These are phyloP conservation scores for Pelmatolapia mariae DNA, from an alignment of 2,113 vertebrate species.

Conservation along the genomic window DNA sequence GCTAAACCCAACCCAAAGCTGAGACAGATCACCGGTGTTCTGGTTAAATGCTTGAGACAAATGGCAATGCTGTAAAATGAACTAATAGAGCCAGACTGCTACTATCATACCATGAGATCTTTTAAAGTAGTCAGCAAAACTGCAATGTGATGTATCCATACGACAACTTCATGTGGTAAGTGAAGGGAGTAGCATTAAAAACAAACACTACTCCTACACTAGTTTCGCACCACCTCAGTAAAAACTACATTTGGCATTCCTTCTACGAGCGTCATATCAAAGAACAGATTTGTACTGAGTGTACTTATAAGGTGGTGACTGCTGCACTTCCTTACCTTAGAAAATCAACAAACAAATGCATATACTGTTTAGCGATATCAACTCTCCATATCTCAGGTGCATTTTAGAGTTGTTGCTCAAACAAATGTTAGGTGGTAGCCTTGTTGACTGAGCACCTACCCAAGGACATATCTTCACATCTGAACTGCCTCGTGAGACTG, in stretches of 20 bases:
- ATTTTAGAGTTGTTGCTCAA: not conserved
- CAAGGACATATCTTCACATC: not conserved
- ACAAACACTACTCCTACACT: not conserved
- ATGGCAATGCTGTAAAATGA: not conserved
- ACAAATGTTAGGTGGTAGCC: conserved; percentile 6
- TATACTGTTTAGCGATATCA: not conserved
- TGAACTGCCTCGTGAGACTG: not conserved
- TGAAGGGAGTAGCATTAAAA: not conserved
- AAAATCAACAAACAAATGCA: not conserved
- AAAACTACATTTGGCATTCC: not conserved
- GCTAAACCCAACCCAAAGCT: not conserved
- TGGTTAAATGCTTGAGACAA: not conserved
- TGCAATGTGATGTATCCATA: not conserved
- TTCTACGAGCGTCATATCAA: not conserved
- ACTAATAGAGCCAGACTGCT: not conserved
- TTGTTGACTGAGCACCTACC: not conserved
- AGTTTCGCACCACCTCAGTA: not conserved
- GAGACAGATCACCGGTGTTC: not conserved
- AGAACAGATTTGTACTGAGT: not conserved
- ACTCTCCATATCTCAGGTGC: not conserved
- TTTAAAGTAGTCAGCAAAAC: not conserved
- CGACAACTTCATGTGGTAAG: not conserved
- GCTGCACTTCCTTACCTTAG: not conserved
- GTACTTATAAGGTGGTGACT: not conserved
- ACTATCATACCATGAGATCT: not conserved